Base-by-base conservation (phyloP, 2,888 invertebrate genomes). In the Aspidiotus rigidus region DNA sequence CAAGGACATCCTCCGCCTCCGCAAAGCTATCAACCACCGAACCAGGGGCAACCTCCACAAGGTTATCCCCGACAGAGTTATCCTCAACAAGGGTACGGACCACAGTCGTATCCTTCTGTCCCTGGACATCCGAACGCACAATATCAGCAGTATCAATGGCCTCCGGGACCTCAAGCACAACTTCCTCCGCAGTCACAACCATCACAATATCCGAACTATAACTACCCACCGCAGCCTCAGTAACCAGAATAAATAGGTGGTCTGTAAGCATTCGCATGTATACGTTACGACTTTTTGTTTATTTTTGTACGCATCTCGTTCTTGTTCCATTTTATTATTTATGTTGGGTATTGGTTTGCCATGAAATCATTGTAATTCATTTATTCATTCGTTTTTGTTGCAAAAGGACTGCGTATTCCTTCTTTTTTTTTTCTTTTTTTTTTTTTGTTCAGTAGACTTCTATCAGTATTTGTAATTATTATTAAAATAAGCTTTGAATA, bases 151-250 rank as follows among this genome's bases (percentile, higher is more conserved):
- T 79, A 79, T 74, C 78, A 85, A 72, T 85, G 72, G 56, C 82
- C 83, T 76, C 84, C 85, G 0, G 84, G 85, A 7, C 87, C 86
- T 5, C 87, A 87, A 72, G 86, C 86, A 7, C 86, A 85, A 28
- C 87, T 84, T 8, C 84, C 88, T 7, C 86, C 88, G 73, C 86
- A 86, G 70, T 84, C 85, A 71, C 90, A 90, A 76, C 64, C 64
- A 11, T 85, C 83, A n/a, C 75, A 75, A 56, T 75, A 75, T 62
- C 73, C 74, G 8, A 86, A 88, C 54, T 90, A 89, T 77, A 85
- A 88, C 64, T 89, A 89, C 76, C 89, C 90, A 75, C 90, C 90
- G 72, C 88, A 89, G 63, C 83, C 85, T 42, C 86, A 87, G 77
- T 86, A 84, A 75, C 28, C 5, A 5, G 28, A 28, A 28, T 28